phyloP scores from a whole-genome alignment of 1,140 invertebrate species.

The Chelonus insularis region DNA sequence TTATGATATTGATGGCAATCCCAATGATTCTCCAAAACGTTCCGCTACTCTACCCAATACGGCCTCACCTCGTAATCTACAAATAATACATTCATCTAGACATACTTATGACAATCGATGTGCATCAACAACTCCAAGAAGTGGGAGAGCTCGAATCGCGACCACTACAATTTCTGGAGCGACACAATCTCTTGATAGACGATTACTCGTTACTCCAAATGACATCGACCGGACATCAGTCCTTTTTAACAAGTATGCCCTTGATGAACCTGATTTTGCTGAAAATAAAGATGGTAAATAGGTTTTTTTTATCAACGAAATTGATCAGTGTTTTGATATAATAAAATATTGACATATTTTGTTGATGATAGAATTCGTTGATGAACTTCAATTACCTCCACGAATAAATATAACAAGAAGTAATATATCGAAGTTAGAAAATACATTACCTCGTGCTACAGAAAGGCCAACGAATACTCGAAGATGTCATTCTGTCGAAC shows the following conservation, averaged over 20 bases:
- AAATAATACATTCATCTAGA: constrained; percentile 6
- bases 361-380: constrained; percentile 5
- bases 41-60: constrained; percentile 13
- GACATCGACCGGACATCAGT: constrained; percentile 64
- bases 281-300: constrained; percentile 1
- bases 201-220: constrained; percentile 40
- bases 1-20: constrained; percentile 12
- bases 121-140: constrained; percentile 21
- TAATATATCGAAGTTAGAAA: background rate
- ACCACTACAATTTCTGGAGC: constrained; percentile 23
- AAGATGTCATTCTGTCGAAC: constrained; percentile 46
- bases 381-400: constrained; percentile 1
- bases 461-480: constrained; percentile 32
- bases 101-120: constrained; percentile 10
- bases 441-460: constrained; percentile 10
- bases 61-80: constrained; percentile 17
- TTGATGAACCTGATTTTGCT: constrained; percentile 62
- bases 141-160: background rate
- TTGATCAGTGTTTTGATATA: background rate
- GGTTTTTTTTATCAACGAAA: background rate
- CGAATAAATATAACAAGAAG: background rate
- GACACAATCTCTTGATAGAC: constrained; percentile 57
- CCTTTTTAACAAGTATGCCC: constrained; percentile 73
- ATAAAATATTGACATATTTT: background rate
- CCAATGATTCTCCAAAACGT: constrained; percentile 5